Base-by-base conservation (phyloP, 2,888 invertebrate genomes). In the Eucera pruinosa region DNA sequence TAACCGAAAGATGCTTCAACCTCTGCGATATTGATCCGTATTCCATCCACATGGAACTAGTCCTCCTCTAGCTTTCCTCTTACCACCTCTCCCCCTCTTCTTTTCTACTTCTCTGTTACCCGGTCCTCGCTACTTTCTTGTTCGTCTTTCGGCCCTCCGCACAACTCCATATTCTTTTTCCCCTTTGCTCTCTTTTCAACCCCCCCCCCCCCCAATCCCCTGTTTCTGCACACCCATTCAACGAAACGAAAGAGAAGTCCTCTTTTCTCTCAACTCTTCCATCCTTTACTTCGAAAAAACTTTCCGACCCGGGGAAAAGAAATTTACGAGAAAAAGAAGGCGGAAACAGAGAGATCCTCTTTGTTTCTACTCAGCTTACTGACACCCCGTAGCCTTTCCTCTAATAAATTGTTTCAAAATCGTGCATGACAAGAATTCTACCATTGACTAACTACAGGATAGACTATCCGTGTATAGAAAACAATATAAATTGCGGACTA, bases 21-120 rank as follows among this genome's bases (percentile, higher is more conserved):
- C 75, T 82, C 78, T 62, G 81, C 83, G 87, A 88, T 89, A 89
- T 89, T 89, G 89, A 89, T 89, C 90, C 90, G 86, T 83, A 83
- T 86, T 87, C 83, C 84, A 83, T 86, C 81, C 86, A 80, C 87
- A 78, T 82, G 71, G 83, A 85, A 81, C 83, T 71, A 76, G 81
- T 85, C 73, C 82, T 87, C 82, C 78, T 48, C 60, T 78, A 58
- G 64, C 75, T 79, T 73, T 74, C 68, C 83, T 73, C 81, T 74
- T 71, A 15, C 69, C 9, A 6, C 6, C 15, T 30, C n/a, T 54
- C 15, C 25, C 48, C 25, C 2, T 15, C 5, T 41, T 54, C 77
- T 25, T 69, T 61, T 72, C 67, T 55, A 45, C 43, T 25, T 57
- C 66, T 39, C 62, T 65, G 30, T 36, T 18, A 25, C 55, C 39